Evolutionary conservation across 1,140 invertebrate species (phyloP), one percentile per base, ranked within the genome.

Genomic region (Nylanderia fulva): DNA sequence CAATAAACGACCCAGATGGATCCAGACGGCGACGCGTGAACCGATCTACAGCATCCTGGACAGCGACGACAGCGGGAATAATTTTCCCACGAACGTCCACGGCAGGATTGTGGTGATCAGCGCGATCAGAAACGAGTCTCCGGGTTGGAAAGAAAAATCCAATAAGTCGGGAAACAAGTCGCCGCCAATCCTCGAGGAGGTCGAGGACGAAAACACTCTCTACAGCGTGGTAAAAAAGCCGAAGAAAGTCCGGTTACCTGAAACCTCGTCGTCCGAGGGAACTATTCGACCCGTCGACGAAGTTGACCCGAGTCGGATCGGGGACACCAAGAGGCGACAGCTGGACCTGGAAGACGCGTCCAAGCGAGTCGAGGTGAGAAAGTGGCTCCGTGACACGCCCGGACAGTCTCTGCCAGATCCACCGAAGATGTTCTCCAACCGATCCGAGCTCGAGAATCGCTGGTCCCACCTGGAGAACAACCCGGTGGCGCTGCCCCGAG

Each of bases 211-310:
- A 21, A 80, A 92, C 27, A 72, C 90, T 4, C 63, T 93, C 0
- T 93, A 93, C 86, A 93, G 93, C 75, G 92, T 93, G 9, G 92
- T 93, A 24, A 90, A 48, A 11, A 93, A 93, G 63, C 85, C 85
- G 9, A 90, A 87, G 42, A 87, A 85, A 21, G 77, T 83, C 9
- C 66, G 45, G 2, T 18, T 86, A 8, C 27, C 54, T 3, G 77
- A 88, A 56, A 68, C 71, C 8, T 21, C 18, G 1, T 18, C 13
- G 0, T 21, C 33, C 24, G 69, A 85, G 18, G 29, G 85, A 36
- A n/a, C 60, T 1, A 56, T 69, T 69, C 63, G 33, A 39, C 11
- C 63, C 9, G 21, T 69, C 33, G 42, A n/a, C n/a, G n/a, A n/a
- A n/a, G n/a, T n/a, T n/a, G n/a, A 80, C 39, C 33, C 36, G 18